A percentile compares a stretch with the other conserved stretches of the same genome.
Evolutionary conservation across 2,113 vertebrate genomes (phyloP).

Genomic region (Bujurquina vittata): DNA sequence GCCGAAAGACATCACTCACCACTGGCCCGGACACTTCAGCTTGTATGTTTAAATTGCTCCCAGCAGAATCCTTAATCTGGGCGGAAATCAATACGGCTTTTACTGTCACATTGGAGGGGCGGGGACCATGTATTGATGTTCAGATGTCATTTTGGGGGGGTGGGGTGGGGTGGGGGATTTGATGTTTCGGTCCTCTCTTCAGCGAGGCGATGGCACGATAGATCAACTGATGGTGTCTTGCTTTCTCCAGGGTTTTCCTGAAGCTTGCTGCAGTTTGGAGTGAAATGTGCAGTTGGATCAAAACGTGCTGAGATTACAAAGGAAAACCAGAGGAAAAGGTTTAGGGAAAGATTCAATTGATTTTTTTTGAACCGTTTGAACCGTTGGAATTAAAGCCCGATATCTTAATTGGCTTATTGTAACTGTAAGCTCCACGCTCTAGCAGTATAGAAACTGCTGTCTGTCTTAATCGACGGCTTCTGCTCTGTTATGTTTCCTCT

Average conservation of each 20-base stretch:
- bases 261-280: conserved; percentile 27
- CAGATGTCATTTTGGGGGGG: conserved; percentile 72
- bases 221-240: conserved; percentile 59
- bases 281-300: conserved; percentile 34
- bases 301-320: conserved; percentile 58
- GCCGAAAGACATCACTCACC: conserved; percentile 70
- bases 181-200: conserved; percentile 69
- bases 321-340: conserved; percentile 30
- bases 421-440: background rate
- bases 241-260: conserved; percentile 63
- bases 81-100: conserved; percentile 82
- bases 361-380: conserved; percentile 40
- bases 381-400: conserved; percentile 60
- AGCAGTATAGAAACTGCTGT: background rate
- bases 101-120: conserved; percentile 77
- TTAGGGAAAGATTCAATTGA: conserved; percentile 60
- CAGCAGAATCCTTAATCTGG: conserved; percentile 79
- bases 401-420: background rate
- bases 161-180: conserved; percentile 66
- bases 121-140: conserved; percentile 77
- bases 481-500: background rate
- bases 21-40: conserved; percentile 71
- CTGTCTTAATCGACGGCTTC: background rate
- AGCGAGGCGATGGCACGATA: conserved; percentile 58
- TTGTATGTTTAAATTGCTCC: conserved; percentile 83